Evolutionary conservation across 2,888 invertebrate genomes (phyloP).

Genomic region (Diaphora mendica): DNA sequence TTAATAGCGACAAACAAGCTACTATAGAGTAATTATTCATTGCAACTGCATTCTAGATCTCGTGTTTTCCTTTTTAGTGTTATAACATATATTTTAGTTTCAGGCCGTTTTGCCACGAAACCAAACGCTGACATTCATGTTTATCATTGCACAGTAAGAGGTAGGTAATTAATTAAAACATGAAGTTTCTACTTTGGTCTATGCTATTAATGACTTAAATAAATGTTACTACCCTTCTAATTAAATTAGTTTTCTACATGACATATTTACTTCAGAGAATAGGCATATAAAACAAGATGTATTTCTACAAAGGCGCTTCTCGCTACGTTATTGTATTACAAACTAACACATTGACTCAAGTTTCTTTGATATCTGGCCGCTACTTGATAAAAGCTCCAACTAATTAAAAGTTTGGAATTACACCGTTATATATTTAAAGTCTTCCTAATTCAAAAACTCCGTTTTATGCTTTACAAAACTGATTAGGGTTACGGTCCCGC

Average conservation of each 20-base stretch:
- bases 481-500: constrained; percentile 13
- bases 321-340: constrained; percentile 35
- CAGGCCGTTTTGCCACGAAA: neutral
- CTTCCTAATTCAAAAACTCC: constrained; percentile 26
- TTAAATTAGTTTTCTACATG: neutral
- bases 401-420: constrained; percentile 46
- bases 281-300: constrained; percentile 34
- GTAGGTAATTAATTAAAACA: neutral
- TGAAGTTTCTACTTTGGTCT: neutral
- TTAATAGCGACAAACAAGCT: constrained; percentile 20
- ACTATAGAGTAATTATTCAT: constrained; percentile 22
- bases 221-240: neutral
- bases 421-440: constrained; percentile 35
- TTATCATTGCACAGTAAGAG: neutral
- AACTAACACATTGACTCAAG: constrained; percentile 38
- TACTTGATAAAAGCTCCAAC: constrained; percentile 33
- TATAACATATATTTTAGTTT: neutral
- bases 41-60: constrained; percentile 17
- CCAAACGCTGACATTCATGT: neutral
- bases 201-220: neutral
- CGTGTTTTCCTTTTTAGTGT: neutral
- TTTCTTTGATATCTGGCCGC: constrained; percentile 38
- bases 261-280: neutral
- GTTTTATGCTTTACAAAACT: constrained; percentile 28
- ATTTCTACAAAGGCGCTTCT: constrained; percentile 27